A percentile compares a stretch with the other conserved stretches of the same genome.
Evolutionary conservation across 2,797 vertebrate species (phyloP).

Genomic region (Merluccius polli): DNA sequence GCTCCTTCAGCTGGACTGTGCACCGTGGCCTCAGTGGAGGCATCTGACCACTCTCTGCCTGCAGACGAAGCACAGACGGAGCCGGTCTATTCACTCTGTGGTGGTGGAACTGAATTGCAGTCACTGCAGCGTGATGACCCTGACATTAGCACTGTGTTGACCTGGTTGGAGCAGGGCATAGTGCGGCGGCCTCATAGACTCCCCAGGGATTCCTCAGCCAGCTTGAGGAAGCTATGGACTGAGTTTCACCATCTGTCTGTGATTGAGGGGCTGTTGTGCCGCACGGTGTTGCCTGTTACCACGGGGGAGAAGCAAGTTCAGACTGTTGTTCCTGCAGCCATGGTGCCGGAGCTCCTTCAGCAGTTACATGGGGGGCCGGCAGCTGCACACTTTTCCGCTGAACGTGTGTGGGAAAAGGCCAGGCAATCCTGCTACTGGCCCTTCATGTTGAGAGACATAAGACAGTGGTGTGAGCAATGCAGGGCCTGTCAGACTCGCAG

Average conservation of each 20-base stretch:
- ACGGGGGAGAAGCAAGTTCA: neutral
- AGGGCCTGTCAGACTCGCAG: conserved; percentile 19
- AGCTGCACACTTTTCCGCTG: conserved; percentile 6
- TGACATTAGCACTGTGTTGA: neutral
- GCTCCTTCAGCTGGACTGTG: neutral
- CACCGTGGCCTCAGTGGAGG: neutral
- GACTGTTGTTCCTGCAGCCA: neutral
- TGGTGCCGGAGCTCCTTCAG: conserved; percentile 8
- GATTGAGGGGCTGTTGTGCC: conserved; percentile 11
- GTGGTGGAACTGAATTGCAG: neutral
- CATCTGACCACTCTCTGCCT: neutral
- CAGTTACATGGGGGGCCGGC: conserved; percentile 13
- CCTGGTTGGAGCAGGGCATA: neutral
- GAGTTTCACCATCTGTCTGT: conserved; percentile 1
- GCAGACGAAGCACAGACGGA: neutral
- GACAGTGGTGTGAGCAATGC: conserved; percentile 26
- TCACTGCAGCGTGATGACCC: conserved; percentile 5
- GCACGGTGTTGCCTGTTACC: neutral
- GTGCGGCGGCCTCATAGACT: neutral
- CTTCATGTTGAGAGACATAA: conserved; percentile 15
- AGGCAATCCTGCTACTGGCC: conserved; percentile 10
- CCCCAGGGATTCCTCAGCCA: neutral
- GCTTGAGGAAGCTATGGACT: neutral
- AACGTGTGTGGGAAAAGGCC: conserved; percentile 6
- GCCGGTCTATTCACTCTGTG: neutral